Evolutionary conservation across 2,797 vertebrate genomes (phyloP).

Genomic region (Enteromius treurensis): DNA sequence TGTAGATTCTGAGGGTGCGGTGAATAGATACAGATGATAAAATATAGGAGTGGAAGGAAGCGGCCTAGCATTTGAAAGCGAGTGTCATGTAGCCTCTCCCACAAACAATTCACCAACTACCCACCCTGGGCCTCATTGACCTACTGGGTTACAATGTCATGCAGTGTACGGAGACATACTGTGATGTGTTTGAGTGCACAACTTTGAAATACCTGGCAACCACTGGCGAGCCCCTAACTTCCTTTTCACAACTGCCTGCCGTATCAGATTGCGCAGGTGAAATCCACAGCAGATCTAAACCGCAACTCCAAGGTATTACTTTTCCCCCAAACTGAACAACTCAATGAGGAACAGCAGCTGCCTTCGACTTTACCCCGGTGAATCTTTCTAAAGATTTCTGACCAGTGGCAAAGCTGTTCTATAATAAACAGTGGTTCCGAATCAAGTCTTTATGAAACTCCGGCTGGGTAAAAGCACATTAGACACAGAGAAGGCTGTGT

Average conservation of each 20-base stretch:
- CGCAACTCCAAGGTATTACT: slow-evolving; percentile 14
- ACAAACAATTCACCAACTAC: slow-evolving; percentile 35
- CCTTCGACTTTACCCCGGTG: background rate
- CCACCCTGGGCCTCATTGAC: background rate
- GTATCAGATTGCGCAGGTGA: slow-evolving; percentile 27
- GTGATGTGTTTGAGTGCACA: background rate
- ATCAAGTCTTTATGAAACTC: background rate
- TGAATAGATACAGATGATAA: slow-evolving; percentile 50
- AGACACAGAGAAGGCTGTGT: slow-evolving; percentile 23
- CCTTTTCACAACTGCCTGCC: background rate
- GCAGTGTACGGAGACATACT: background rate
- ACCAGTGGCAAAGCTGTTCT: slow-evolving; percentile 11
- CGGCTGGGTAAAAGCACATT: slow-evolving; percentile 9
- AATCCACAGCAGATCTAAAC: slow-evolving; percentile 9
- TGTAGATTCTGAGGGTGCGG: slow-evolving; percentile 28
- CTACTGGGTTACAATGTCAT: background rate
- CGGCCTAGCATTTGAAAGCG: slow-evolving; percentile 41
- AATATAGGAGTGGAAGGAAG: slow-evolving; percentile 41
- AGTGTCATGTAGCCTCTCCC: slow-evolving; percentile 48
- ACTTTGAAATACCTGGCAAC: slow-evolving; percentile 34
- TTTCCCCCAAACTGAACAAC: slow-evolving; percentile 2
- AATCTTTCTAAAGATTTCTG: background rate
- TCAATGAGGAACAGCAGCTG: background rate
- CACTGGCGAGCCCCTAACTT: background rate
- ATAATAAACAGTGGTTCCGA: slow-evolving; percentile 3